Evolutionary conservation across 2,888 invertebrate species (phyloP).

Genomic region (Parapristionchus giblindavisi): DNA sequence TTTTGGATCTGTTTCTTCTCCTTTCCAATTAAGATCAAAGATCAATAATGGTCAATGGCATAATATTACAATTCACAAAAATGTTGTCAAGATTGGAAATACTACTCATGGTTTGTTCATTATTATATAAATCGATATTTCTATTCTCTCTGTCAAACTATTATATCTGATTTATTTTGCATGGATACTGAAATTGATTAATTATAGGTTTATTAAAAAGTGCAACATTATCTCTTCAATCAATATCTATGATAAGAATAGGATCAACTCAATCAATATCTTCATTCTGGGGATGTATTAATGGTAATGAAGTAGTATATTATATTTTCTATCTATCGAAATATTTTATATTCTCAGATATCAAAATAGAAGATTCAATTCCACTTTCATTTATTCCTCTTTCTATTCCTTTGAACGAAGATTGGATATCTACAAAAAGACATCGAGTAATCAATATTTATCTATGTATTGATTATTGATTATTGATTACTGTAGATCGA

Average conservation of each 20-base stretch:
- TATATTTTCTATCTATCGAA: not conserved
- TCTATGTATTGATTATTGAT: not conserved
- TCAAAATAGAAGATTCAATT: not conserved
- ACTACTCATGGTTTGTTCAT: conserved; percentile 44
- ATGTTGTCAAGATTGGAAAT: conserved; percentile 48
- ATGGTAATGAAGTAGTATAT: not conserved
- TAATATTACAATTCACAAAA: conserved; percentile 43
- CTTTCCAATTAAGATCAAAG: conserved; percentile 44
- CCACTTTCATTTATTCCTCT: not conserved
- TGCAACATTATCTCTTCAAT: conserved; percentile 3
- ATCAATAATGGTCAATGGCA: conserved; percentile 55
- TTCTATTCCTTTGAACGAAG: not conserved
- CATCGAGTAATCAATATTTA: not conserved
- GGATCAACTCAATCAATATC: conserved; percentile 30
- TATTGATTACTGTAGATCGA: not conserved
- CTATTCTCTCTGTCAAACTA: too few relatives aligned
- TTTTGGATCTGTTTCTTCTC: conserved; percentile 34
- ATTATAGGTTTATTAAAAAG: not conserved
- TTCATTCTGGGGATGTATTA: conserved; percentile 44
- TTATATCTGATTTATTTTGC: too few relatives aligned
- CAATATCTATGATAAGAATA: conserved; percentile 18
- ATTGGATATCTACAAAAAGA: conserved; percentile 10
- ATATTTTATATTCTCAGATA: not conserved
- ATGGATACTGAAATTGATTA: not conserved
- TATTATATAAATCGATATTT: too few relatives aligned